Conservation (phyloP, 1,140 invertebrate species). For the Dolichoris vasculosae region DNA sequence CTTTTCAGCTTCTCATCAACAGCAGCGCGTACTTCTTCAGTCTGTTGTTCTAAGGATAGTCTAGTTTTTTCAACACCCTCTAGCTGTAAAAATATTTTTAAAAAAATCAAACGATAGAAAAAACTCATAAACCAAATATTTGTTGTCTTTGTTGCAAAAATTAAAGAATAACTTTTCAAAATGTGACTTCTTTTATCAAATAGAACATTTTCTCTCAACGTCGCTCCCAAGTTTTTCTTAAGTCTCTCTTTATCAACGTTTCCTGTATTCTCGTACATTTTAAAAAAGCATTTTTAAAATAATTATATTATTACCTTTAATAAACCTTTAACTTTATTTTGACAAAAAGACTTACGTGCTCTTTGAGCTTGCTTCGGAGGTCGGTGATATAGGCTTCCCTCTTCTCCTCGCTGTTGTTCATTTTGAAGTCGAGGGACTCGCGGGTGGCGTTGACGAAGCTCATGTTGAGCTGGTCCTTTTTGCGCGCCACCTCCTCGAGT, state of each 20-base stretch:
- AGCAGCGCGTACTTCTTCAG: conserved; percentile 85
- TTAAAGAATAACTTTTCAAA: too few relatives aligned
- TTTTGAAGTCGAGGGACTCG: conserved; percentile 91
- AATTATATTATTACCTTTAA: too few relatives aligned
- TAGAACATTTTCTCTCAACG: too few relatives aligned
- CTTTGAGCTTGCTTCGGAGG: conserved; percentile 90
- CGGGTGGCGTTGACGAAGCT: conserved; percentile 89
- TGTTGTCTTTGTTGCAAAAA: too few relatives aligned
- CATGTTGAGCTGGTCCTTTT: conserved; percentile 89
- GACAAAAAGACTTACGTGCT: conserved; percentile 80
- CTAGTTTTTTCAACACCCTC: conserved; percentile 90
- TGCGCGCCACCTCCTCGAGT: conserved; percentile 91
- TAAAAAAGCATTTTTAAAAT: neutral
- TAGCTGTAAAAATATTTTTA: conserved; percentile 77
- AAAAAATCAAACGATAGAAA: neutral
- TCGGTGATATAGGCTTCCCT: conserved; percentile 91
- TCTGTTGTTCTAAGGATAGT: conserved; percentile 86
- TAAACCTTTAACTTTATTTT: too few relatives aligned
- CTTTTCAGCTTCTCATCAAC: conserved; percentile 90
- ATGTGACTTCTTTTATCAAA: too few relatives aligned
- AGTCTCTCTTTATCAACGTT: too few relatives aligned
- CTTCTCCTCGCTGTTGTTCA: conserved; percentile 91
- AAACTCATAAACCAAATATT: too few relatives aligned
- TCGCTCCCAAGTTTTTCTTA: too few relatives aligned
- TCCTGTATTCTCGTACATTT: too few relatives aligned